Evolutionary conservation across 2,888 invertebrate species (phyloP), one percentile per base, ranked within the genome.

Genomic region (Idaea dimidiata): DNA sequence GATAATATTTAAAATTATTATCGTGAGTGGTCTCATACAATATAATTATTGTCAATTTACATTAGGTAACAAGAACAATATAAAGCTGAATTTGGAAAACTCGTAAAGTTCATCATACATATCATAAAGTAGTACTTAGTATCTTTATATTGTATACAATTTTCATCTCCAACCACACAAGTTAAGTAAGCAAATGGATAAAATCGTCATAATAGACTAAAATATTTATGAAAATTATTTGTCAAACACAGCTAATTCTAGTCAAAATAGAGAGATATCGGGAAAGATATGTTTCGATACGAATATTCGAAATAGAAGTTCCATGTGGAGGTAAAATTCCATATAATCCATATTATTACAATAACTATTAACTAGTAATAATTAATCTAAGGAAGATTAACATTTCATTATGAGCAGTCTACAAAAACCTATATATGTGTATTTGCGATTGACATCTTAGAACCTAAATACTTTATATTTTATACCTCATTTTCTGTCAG

Each of bases 171-270:
- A 24, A 24, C 10, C 60, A 65, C 59, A 64, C 64, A 65, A 59
- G 65, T 69, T 66, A 67, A n/a, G 43, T 68, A 70, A 64, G 66
- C 17, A 67, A 69, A 66, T 73, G 61, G 66, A 72, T 65, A 71
- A 72, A 72, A 71, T 73, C 73, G 68, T 74, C 64, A 61, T 59
- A 65, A 33, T 62, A 65, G 18, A 18, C 69, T 69, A 66, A 72
- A 69, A 71, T 68, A 66, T 69, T 67, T 63, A 66, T 71, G n/a
- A 77, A 56, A 17, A 76, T 90, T 92, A 92, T 92, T 92, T 92
- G 92, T 92, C 92, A 86, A 84, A 90, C 92, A 93, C 92, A 92
- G 92, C 92, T 87, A 83, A 76, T 75, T 80, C 81, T 86, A 88
- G 78, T 82, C 79, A 78, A 78, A 74, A 80, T 75, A 80, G 75